Base-by-base conservation (phyloP, 2,113 vertebrate species). In the Anas platyrhynchos region DNA sequence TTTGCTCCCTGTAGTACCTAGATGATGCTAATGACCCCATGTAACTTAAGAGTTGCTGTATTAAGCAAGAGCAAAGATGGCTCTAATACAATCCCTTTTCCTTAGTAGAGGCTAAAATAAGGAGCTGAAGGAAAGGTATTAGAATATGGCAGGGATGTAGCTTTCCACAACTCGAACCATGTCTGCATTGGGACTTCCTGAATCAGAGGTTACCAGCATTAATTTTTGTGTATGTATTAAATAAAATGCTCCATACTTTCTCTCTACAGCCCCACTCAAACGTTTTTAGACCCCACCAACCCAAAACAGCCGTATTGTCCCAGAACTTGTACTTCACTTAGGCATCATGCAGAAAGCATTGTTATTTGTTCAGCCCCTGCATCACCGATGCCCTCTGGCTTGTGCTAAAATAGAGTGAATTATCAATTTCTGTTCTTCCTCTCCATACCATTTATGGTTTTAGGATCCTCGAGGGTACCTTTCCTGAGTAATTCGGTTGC, bases 301-400 rank as follows among this genome's bases (percentile, higher is more conserved):
- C 71, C 67, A 50, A n/a, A 55, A 32, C 8, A 79, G 9, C 29
- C 16, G 13, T 29, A 82, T 7, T 52, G 59, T 14, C 22, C 44
- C 72, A 86, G 25, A 58, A 29, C 27, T 31, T 41, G 54, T 6
- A 3, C 0, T 16, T 52, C 2, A 32, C 32, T 17, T 50, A 6
- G 1, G 5, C 22, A 54, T 4, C 72, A 21, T 6, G 36, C 0
- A 34, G 31, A 80, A 76, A 69, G 10, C 1, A 0, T 7, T 21
- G 16, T 34, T 18, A 27, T 21, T 86, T 31, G 15, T 38, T 59
- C 5, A 2, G 22, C 55, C 38, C 29, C 52, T 21, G 22, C 5
- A 10, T 4, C 58, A 78, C 22, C 66, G 61, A 5, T 2, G 5
- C 9, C 59, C 41, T 22, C 41, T 25, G 5, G 31, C 36, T 0